A percentile compares a stretch with the other conserved stretches of the same genome.
phyloP scores from a whole-genome alignment of 2,797 vertebrate genomes.

The Melanotaenia nigrans region DNA sequence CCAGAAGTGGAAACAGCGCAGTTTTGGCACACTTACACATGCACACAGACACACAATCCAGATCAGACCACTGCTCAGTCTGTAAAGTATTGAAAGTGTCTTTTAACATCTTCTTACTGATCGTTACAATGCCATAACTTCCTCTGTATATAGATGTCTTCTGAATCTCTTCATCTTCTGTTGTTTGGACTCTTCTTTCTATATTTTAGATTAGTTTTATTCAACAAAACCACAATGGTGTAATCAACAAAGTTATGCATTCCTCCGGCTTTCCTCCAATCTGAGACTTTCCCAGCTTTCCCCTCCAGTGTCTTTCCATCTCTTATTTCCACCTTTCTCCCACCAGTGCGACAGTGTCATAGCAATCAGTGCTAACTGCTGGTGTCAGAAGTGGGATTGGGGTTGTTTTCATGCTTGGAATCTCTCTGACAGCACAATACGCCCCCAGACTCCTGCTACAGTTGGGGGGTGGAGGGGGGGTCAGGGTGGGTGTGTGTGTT shows the following conservation, averaged over 20 bases:
- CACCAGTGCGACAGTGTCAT: conserved; percentile 70
- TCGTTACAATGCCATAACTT: conserved; percentile 36
- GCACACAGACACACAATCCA: conserved; percentile 55
- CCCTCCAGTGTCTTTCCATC: conserved; percentile 46
- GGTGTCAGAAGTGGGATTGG: conserved; percentile 78
- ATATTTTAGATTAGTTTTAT: conserved; percentile 29
- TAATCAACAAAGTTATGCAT: conserved; percentile 37
- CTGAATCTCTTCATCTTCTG: conserved; percentile 33
- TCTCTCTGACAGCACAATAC: conserved; percentile 81
- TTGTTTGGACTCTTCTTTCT: conserved; percentile 35
- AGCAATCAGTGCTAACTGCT: conserved; percentile 73
- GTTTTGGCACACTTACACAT: conserved; percentile 73
- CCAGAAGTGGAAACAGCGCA: conserved; percentile 78
- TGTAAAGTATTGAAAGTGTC: conserved; percentile 58
- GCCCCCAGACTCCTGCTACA: conserved; percentile 73
- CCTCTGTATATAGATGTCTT: conserved; percentile 48
- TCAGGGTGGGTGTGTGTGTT: conserved; percentile 18
- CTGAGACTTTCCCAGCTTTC: conserved; percentile 33
- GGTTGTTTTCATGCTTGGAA: conserved; percentile 79
- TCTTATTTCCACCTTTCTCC: conserved; percentile 60
- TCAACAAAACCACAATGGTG: conserved; percentile 31
- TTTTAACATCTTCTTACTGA: conserved; percentile 53
- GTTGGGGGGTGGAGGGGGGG: conserved; percentile 31
- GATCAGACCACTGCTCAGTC: conserved; percentile 58
- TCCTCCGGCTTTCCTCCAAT: conserved; percentile 33